Base-by-base conservation (phyloP, 2,888 invertebrate species). In the Dryadula phaetusa region DNA sequence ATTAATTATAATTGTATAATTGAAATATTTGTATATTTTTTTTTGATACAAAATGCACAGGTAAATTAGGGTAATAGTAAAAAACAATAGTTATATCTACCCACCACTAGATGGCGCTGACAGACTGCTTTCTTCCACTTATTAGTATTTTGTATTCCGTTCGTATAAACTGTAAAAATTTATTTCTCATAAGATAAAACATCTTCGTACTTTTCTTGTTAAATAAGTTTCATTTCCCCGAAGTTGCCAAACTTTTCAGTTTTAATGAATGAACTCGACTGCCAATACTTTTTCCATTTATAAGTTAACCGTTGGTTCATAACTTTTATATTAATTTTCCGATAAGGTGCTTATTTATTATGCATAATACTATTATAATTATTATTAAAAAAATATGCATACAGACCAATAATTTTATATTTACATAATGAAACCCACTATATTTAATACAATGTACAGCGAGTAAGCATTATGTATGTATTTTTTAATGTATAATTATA, bases 231-330 rank as follows among this genome's bases (percentile, higher is more conserved):
- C 63, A 72, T 82, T 82, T 81, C 78, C 76, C 78, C 79, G 75
- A 73, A 77, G 74, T 74, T 76, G 77, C 75, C 72, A 81, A 82
- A 83, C 82, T 86, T 83, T 79, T 80, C 84, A 83, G 82, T 85
- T 88, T 85, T 90, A 90, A 88, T 88, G 87, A 89, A 88, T 83
- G 84, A 88, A 89, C 86, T 89, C 88, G 79, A 80, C 74, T 78
- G 79, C 79, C 77, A 79, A 76, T 81, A 86, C 84, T 77, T 88
- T 88, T 89, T 88, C 87, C 88, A 87, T 90, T 90, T 87, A 86
- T 84, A 88, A 88, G 80, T 88, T 89, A 79, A 79, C 78, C 83
- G 83, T 86, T 84, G 85, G 84, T 84, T 85, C 79, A 77, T 76
- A 86, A 88, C 79, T 86, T 87, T 79, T 82, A 64, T 70, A 69